A percentile compares a stretch with the other conserved stretches of the same genome.
These are phyloP conservation scores for Drosophila neotestacea DNA, from an alignment of 2,888 invertebrate genomes.

Conservation along the genomic window DNA sequence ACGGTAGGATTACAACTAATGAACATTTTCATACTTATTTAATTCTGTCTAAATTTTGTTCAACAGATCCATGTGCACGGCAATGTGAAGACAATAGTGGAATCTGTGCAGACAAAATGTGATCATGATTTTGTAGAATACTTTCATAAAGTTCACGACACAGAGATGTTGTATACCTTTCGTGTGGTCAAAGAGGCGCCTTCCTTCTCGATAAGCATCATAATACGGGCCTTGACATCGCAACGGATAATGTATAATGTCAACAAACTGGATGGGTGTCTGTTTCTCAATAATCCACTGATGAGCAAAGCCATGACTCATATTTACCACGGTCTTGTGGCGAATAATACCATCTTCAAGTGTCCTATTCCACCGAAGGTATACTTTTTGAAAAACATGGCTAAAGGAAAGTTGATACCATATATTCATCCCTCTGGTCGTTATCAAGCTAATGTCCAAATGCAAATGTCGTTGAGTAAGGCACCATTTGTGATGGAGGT, in stretches of 20 bases:
- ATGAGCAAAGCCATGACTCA: slow-evolving; percentile 17
- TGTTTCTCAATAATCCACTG: slow-evolving; percentile 40
- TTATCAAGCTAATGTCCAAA: slow-evolving; percentile 7
- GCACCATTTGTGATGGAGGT: slow-evolving; percentile 36
- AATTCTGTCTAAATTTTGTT: too few relatives aligned
- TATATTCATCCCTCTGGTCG: slow-evolving; percentile 33
- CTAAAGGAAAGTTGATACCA: neutral
- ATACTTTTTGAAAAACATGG: slow-evolving; percentile 39
- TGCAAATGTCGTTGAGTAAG: slow-evolving; percentile 6
- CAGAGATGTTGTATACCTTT: slow-evolving; percentile 22
- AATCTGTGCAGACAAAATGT: slow-evolving; percentile 25
- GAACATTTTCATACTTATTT: neutral
- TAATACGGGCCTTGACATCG: slow-evolving; percentile 6
- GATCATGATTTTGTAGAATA: slow-evolving; percentile 43
- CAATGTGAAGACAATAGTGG: slow-evolving; percentile 4
- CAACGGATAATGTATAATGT: slow-evolving; percentile 30
- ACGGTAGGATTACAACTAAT: neutral
- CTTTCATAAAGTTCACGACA: slow-evolving; percentile 12
- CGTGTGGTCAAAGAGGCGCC: slow-evolving; percentile 20
- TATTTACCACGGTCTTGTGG: slow-evolving; percentile 13
- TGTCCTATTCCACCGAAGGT: slow-evolving; percentile 42
- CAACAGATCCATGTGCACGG: neutral
- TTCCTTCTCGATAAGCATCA: slow-evolving; percentile 15
- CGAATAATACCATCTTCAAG: slow-evolving; percentile 27
- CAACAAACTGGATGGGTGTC: slow-evolving; percentile 37